Conservation (phyloP, 2,888 invertebrate species). For the Sceliomorpha sp. region DNA sequence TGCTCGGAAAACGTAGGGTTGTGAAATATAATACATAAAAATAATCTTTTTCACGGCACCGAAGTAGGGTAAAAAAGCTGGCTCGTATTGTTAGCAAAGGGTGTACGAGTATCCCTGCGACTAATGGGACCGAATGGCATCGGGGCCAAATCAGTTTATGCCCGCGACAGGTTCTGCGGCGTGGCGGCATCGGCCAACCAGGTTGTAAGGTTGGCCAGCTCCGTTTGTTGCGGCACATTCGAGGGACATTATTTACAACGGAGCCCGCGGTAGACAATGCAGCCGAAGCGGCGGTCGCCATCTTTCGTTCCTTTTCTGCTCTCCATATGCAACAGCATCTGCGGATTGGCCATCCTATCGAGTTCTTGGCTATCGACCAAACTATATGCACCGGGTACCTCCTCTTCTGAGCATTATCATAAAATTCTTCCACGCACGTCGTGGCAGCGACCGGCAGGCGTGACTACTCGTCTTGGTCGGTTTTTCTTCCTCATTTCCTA, state of each 20-base stretch:
- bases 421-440: conserved; percentile 24
- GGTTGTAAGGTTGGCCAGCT: conserved; percentile 67
- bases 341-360: conserved; percentile 52
- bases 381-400: conserved; percentile 31
- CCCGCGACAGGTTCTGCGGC: conserved; percentile 73
- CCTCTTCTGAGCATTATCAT: conserved; percentile 34
- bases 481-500: conserved; percentile 39
- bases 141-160: conserved; percentile 75
- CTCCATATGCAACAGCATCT: conserved; percentile 79
- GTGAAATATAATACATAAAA: conserved; percentile 47
- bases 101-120: conserved; percentile 51
- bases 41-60: conserved; percentile 33
- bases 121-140: conserved; percentile 70
- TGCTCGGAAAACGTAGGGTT: background rate
- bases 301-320: conserved; percentile 77
- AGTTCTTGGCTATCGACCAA: conserved; percentile 47
- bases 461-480: conserved; percentile 21
- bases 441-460: conserved; percentile 11
- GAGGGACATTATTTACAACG: conserved; percentile 78
- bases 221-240: conserved; percentile 57
- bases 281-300: conserved; percentile 68
- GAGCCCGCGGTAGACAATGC: conserved; percentile 76
- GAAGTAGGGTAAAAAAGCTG: conserved; percentile 36
- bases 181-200: conserved; percentile 66
- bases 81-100: conserved; percentile 34